These are phyloP conservation scores for Setophaga kirtlandii DNA, from an alignment of 2,113 vertebrate species.

Conservation along the genomic window DNA sequence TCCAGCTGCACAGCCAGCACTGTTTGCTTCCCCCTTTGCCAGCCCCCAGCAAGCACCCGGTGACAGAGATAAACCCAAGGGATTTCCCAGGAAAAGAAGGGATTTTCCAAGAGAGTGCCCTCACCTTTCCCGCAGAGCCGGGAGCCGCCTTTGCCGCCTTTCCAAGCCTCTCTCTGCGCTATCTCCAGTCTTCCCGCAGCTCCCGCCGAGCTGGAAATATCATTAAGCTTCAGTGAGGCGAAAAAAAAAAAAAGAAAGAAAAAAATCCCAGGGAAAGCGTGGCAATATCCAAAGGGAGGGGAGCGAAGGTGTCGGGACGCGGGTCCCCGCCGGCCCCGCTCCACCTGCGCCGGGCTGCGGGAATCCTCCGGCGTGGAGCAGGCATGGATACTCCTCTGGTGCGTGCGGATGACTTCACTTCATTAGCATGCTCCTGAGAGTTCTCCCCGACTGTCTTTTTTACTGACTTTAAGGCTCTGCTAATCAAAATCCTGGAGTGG, in stretches of 20 bases:
- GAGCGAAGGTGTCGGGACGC: neutral
- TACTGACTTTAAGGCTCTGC: slow-evolving; percentile 70
- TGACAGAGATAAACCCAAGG: neutral
- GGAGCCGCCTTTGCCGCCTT: slow-evolving; percentile 26
- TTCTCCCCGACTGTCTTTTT: slow-evolving; percentile 61
- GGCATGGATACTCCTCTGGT: slow-evolving; percentile 51
- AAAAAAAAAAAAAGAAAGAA: neutral
- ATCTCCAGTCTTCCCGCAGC: slow-evolving; percentile 41
- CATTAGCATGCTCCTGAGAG: slow-evolving; percentile 71
- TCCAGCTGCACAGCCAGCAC: neutral
- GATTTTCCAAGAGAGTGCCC: slow-evolving; percentile 16
- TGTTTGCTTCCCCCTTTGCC: neutral
- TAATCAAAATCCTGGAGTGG: slow-evolving; percentile 64
- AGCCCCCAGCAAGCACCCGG: neutral
- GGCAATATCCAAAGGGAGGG: slow-evolving; percentile 33
- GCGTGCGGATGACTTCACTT: slow-evolving; percentile 72
- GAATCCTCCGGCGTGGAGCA: slow-evolving; percentile 21
- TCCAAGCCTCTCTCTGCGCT: neutral
- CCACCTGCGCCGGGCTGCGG: slow-evolving; percentile 54
- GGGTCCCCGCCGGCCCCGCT: neutral
- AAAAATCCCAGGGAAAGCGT: neutral
- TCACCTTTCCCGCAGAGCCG: slow-evolving; percentile 46
- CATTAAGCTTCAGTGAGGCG: slow-evolving; percentile 31
- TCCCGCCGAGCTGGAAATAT: slow-evolving; percentile 41
- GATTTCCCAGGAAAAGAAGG: neutral